Base-by-base conservation (phyloP, 2,113 vertebrate genomes). In the Gobius niger region DNA sequence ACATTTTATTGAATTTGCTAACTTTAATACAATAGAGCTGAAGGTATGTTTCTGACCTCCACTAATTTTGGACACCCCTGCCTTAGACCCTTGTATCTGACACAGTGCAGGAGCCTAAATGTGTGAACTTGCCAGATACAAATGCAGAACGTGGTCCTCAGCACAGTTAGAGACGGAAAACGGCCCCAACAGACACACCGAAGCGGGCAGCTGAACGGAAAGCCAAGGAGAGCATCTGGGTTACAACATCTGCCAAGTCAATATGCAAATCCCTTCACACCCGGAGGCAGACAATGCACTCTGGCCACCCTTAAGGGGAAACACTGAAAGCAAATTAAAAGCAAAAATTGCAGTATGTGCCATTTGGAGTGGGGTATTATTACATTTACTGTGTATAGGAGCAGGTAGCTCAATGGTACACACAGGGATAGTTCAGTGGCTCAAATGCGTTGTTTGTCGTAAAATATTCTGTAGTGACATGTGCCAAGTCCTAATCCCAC, bases 401-500 rank as follows among this genome's bases (percentile, higher is more conserved):
- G 65, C 75, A 56, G 69, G 62, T 67, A 54, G 15, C 66, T 19
- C 69, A 70, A 47, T 44, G 60, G 61, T 62, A 53, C 44, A 56
- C 19, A 75, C 65, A 53, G 9, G 57, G 40, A 18, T 57, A 1
- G 56, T 47, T 68, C 41, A 12, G 16, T 47, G 62, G 7, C 65
- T 56, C 11, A 65, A 59, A 49, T 19, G 14, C 5, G 7, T 63
- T 16, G 42, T 49, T n/a, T 50, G 57, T 40, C 16, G 62, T 74
- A 40, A 57, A 52, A 68, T 53, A 10, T 61, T 73, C 47, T 46
- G 11, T 10, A 14, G 57, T 56, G 65, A 77, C 81, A 74, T 64
- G 19, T 51, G 34, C 63, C 44, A 59, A 75, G 61, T 52, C 15
- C 40, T 78, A 81, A 83, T 76, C 72, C 56, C 44, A 47, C 76